Percentiles rank a stretch among this genome's conserved stretches.
These are phyloP conservation scores for Ctenosaura bakeri DNA, from an alignment of 2,797 vertebrate genomes.

Conservation along the genomic window DNA sequence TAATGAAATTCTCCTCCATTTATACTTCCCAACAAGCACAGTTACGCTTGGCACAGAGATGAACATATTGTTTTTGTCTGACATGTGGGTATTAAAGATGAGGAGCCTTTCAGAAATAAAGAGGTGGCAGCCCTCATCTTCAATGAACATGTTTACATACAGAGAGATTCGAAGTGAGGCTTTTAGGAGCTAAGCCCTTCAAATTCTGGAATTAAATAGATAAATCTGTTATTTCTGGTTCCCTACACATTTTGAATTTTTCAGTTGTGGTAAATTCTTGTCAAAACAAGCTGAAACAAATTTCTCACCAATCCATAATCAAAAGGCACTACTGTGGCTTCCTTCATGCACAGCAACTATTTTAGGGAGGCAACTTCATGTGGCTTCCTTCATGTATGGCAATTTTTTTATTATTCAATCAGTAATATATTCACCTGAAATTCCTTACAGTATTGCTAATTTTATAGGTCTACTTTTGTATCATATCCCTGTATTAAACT, in stretches of 20 bases:
- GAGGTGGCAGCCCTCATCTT: no score
- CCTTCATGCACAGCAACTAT: not conserved
- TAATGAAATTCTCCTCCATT: not conserved
- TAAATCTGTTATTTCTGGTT: not conserved
- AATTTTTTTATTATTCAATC: not conserved
- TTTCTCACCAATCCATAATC: no score
- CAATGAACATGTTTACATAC: not conserved
- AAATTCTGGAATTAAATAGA: no score
- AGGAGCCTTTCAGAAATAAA: not conserved
- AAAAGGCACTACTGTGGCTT: no score
- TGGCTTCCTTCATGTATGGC: no score
- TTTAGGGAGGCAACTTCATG: no score
- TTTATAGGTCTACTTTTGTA: not conserved
- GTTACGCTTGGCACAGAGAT: not conserved
- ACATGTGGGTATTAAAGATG: not conserved
- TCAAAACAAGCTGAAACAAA: no score
- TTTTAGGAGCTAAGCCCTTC: no score
- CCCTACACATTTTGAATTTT: no score
- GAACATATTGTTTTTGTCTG: not conserved
- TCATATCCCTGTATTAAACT: constrained; percentile 44
- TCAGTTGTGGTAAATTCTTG: no score
- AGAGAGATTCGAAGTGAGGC: not conserved
- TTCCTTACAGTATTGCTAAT: not conserved
- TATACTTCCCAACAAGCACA: not conserved
- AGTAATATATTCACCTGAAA: not conserved